Base-by-base conservation (phyloP, 2,888 invertebrate species). In the Leptura quadrifasciata region DNA sequence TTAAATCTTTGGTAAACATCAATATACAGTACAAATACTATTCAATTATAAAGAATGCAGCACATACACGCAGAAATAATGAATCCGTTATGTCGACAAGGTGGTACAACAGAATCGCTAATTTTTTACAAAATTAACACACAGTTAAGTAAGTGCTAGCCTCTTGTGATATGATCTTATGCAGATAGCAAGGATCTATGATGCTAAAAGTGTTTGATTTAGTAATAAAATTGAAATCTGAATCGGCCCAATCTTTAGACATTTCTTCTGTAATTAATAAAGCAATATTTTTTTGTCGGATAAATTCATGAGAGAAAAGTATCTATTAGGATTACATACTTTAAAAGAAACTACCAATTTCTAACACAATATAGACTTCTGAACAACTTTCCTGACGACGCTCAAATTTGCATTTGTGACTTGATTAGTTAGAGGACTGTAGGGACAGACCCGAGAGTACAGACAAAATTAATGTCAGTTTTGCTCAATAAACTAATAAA, bases 1-100 rank as follows among this genome's bases (percentile, higher is more conserved):
- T 68, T 81, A 79, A 79, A 78, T 81, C 81, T 81, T 81, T 81
- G 81, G 81, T 80, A 75, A 54, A 79, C 72, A 75, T 60, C 58
- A 61, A 76, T 57, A 64, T 76, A 74, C 76, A 76, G 58, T 74
- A 76, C 74, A 76, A 77, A 58, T 54, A 73, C 63, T 35, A 52
- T n/a, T 39, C 8, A 18, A 64, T 47, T 20, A 68, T 31, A 35
- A 70, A 61, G 10, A 67, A 67, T 67, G 65, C 60, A 52, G 67
- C 35, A 65, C 27, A 47, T 35, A 60, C 58, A 58, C 18, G 24
- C 18, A 57, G 18, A 69, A 52, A 35, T 20, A 5, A 58, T 55
- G 3, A 6, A 35, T 31, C 15, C 6, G 54, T n/a, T 52, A n/a
- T 9, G 17, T 17, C 24, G 17, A 65, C 54, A 65, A 65, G 24